Evolutionary conservation across 1,140 invertebrate species (phyloP).

Genomic region (Brachystomella parvula): DNA sequence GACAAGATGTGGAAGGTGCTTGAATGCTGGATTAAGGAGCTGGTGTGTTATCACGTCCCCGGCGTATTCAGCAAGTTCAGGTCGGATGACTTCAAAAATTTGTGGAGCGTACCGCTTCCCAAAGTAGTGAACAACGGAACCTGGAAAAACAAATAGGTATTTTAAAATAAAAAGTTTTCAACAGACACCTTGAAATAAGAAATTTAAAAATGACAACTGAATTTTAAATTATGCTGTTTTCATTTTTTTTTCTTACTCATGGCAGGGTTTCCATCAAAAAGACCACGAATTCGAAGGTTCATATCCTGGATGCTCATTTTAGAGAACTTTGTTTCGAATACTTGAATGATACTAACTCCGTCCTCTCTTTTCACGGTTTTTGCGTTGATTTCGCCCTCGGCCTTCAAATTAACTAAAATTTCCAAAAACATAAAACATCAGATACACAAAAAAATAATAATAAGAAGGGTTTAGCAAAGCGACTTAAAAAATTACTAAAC

Average conservation of each 20-base stretch:
- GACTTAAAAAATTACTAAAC: too few species aligned
- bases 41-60: neutral
- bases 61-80: neutral
- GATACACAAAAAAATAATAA: too few species aligned
- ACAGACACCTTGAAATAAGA: too few species aligned
- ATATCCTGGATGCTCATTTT: neutral
- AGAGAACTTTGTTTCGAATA: neutral
- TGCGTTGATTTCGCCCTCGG: neutral
- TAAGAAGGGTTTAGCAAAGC: neutral
- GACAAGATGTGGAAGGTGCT: neutral
- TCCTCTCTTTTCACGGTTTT: neutral
- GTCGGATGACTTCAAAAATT: conserved; percentile 1
- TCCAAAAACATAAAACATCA: too few species aligned
- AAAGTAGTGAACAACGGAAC: conserved; percentile 4
- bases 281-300: neutral
- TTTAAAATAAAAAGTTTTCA: neutral
- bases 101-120: conserved; percentile 1
- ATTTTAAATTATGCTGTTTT: too few species aligned
- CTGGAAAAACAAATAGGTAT: neutral
- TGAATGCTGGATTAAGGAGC: neutral
- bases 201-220: too few species aligned
- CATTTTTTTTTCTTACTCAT: neutral
- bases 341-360: neutral
- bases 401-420: neutral
- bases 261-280: neutral